Conservation (phyloP, 2,888 invertebrate genomes). For the Thymelicus acteon region DNA sequence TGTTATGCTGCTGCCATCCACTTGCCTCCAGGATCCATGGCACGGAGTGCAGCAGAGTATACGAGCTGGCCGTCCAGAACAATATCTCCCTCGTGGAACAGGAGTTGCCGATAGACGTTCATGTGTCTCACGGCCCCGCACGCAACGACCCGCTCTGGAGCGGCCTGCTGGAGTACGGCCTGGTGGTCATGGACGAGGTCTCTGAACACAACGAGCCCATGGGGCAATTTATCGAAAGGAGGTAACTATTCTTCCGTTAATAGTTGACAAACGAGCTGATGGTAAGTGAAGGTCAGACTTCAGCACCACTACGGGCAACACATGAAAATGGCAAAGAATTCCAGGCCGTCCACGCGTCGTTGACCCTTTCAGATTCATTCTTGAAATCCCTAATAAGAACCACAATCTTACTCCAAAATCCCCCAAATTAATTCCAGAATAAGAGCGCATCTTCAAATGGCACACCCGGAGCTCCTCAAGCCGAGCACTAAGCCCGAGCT, state of each 20-base stretch:
- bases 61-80: constrained; percentile 55
- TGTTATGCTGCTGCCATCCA: no score
- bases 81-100: constrained; percentile 56
- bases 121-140: constrained; percentile 47
- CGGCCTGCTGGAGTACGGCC: constrained; percentile 45
- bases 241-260: constrained; percentile 41
- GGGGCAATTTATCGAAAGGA: constrained; percentile 47
- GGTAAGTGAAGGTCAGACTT: no score
- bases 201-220: constrained; percentile 42
- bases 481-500: constrained; percentile 48
- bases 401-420: no score
- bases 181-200: constrained; percentile 36
- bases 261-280: no score
- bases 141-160: constrained; percentile 42
- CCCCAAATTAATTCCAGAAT: constrained; percentile 42
- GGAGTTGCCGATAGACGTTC: constrained; percentile 48
- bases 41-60: constrained; percentile 51
- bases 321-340: no score
- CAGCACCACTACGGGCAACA: no score
- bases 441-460: constrained; percentile 46
- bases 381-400: no score
- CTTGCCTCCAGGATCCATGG: constrained; percentile 67
- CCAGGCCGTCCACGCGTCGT: no score
- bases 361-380: no score
- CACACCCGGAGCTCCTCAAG: constrained; percentile 47